phyloP scores from a whole-genome alignment of 2,888 invertebrate genomes.

The Conchocele bisecta region DNA sequence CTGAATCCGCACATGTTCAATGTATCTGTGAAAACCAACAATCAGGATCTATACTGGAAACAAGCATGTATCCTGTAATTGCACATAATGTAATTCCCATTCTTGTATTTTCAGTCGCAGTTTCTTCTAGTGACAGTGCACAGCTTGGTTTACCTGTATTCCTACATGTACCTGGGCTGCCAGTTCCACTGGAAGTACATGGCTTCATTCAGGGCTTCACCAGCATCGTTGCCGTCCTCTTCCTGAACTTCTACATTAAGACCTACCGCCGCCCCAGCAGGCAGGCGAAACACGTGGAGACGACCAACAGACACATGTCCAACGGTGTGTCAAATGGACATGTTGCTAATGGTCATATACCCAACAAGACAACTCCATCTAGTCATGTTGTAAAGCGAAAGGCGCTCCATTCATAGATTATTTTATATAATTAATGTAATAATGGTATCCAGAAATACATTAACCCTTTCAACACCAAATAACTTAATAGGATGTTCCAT shows the following conservation, averaged over 20 bases:
- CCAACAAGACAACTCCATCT: not conserved
- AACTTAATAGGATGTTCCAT: too few relatives aligned
- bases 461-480: too few relatives aligned
- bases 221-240: slow-evolving; percentile 37
- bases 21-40: too few relatives aligned
- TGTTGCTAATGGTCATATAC: not conserved
- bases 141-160: too few relatives aligned
- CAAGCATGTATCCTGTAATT: too few relatives aligned
- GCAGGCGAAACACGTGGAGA: not conserved
- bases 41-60: too few relatives aligned
- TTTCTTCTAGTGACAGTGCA: slow-evolving; percentile 56
- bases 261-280: slow-evolving; percentile 22
- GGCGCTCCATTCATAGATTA: too few relatives aligned
- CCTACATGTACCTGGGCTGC: slow-evolving; percentile 47
- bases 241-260: slow-evolving; percentile 53
- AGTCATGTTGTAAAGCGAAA: not conserved
- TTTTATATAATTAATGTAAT: too few relatives aligned
- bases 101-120: slow-evolving; percentile 52
- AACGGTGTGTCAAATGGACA: not conserved
- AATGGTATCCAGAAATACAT: too few relatives aligned
- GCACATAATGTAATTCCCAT: too few relatives aligned
- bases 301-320: not conserved
- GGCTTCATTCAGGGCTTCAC: slow-evolving; percentile 46
- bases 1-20: too few relatives aligned
- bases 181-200: slow-evolving; percentile 38